Conservation (phyloP, 2,797 vertebrate genomes). For the Anguilla pacifica region DNA sequence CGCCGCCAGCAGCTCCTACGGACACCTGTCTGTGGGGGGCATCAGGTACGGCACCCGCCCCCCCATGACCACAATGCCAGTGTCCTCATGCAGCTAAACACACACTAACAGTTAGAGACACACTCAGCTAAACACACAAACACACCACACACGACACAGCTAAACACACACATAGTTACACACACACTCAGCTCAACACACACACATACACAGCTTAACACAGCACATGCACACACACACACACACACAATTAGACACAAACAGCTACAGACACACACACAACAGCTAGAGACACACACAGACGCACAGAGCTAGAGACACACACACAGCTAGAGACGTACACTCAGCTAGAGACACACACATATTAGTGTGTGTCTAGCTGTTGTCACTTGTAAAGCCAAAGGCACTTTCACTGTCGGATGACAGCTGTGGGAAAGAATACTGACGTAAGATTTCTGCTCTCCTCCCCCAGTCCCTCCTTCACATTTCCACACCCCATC, state of each 20-base stretch:
- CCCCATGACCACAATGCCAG: too few species aligned
- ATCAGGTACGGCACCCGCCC: conserved; percentile 74
- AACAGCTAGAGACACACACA: background rate
- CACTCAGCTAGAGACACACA: background rate
- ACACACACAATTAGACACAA: too few species aligned
- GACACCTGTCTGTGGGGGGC: conserved; percentile 88
- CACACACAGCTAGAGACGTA: background rate
- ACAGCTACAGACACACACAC: too few species aligned
- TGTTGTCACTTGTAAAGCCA: background rate
- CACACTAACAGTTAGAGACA: background rate
- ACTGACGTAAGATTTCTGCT: too few species aligned
- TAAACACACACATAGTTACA: background rate
- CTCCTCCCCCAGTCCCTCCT: conserved; percentile 79
- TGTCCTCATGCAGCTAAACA: background rate
- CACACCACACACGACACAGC: background rate
- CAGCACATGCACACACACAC: too few species aligned
- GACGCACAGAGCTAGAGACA: too few species aligned
- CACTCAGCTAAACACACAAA: background rate
- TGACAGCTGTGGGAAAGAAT: background rate
- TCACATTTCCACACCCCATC: conserved; percentile 92
- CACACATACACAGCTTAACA: background rate
- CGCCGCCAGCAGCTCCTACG: conserved; percentile 88
- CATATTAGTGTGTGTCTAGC: too few species aligned
- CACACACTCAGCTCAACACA: background rate
- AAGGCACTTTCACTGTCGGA: background rate